These are phyloP conservation scores for Okamejei kenojei DNA, from an alignment of 2,797 vertebrate genomes.

Conservation along the genomic window DNA sequence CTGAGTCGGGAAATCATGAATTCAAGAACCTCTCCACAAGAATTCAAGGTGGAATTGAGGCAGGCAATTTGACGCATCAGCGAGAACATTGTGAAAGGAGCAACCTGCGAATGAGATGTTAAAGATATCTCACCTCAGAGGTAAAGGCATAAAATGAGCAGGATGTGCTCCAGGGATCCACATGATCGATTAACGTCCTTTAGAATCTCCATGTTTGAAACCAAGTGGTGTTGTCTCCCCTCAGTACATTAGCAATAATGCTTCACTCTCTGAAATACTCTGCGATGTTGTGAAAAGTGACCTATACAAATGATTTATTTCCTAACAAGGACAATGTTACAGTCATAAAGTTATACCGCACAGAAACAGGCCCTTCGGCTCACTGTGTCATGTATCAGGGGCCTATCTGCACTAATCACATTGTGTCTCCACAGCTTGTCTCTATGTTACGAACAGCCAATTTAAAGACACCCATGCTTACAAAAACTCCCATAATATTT, in stretches of 20 bases:
- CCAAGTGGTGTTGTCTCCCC: neutral
- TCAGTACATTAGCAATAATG: neutral
- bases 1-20: neutral
- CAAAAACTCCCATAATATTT: no score
- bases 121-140: no score
- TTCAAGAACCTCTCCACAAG: neutral
- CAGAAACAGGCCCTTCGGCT: no score
- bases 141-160: neutral
- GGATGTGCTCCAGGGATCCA: neutral
- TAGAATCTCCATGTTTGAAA: neutral
- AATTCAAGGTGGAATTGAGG: neutral
- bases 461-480: no score
- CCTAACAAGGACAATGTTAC: no score
- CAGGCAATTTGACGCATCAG: neutral
- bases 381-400: no score
- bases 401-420: no score
- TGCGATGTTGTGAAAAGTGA: neutral
- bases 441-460: no score
- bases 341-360: no score
- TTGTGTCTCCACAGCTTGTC: no score
- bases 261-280: neutral
- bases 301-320: no score
- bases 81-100: neutral
- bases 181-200: neutral
- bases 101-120: neutral